Evolutionary conservation across 2,797 vertebrate genomes (phyloP), one percentile per base, ranked within the genome.

Genomic region (Balearica regulorum): DNA sequence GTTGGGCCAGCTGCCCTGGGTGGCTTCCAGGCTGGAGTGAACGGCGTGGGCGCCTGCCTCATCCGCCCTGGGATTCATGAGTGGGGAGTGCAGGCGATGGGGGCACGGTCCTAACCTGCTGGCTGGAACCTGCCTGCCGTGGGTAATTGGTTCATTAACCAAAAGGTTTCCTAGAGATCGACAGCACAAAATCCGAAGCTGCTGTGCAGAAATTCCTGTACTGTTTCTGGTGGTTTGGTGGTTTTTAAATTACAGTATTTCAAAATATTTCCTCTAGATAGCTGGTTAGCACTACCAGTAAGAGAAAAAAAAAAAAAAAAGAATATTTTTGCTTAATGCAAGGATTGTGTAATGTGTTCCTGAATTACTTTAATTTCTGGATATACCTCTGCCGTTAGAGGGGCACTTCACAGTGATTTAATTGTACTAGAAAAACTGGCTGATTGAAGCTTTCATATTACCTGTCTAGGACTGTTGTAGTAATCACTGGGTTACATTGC

Each of bases 71-170:
- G 79, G 31, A 73, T 35, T 58, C 8, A 1, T 6, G 58, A 78
- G 16, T n/a, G 28, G 37, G 54, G 53, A 76, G 13, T 1, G 4
- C 66, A 65, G 80, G 46, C 0, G 0, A 16, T 0, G 11, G 65
- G 11, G 65, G 12, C 66, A 83, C 0, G 2, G 10, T 71, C 66
- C 48, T 62, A 48, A 54, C 51, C 46, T 82, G 61, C 33, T 95
- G 46, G 16, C 53, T 58, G 65, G 37, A 87, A n/a, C 65, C 54
- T 61, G 39, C 31, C 31, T 48, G 39, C 7, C 13, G 17, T 35
- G 41, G 6, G 5, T 29, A 35, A 46, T 39, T 0, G 0, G 25
- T 60, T 86, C 6, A 12, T 78, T 54, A 35, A 31, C 25, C 1
- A 2, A 70, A 78, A 88, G 28, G 26, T 37, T 87, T 88, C 37